These are phyloP conservation scores for Rhinichthys osculus DNA, from an alignment of 2,797 vertebrate genomes.

Conservation along the genomic window DNA sequence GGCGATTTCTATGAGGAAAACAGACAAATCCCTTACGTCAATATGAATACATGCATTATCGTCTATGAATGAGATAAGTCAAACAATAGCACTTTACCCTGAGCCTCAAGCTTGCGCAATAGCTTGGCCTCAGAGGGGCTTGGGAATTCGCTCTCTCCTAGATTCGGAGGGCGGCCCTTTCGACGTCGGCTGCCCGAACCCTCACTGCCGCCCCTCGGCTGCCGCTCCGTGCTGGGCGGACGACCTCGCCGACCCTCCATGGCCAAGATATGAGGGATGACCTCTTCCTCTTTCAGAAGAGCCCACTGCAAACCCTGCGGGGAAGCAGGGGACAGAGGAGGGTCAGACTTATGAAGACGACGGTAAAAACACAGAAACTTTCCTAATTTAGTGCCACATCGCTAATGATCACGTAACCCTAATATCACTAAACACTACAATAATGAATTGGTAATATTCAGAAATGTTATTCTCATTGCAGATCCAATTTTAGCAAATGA, in stretches of 20 bases:
- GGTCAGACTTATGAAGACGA: not conserved
- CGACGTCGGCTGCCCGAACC: conserved; percentile 81
- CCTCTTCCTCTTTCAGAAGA: conserved; percentile 94
- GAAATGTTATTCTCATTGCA: not conserved
- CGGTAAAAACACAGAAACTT: not conserved
- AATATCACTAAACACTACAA: not conserved
- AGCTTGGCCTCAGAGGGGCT: conserved; percentile 91
- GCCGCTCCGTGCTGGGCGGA: conserved; percentile 87
- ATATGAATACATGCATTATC: conserved; percentile 13
- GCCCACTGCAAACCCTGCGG: conserved; percentile 97
- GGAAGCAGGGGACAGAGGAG: conserved; percentile 3
- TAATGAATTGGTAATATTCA: not conserved
- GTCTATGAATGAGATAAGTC: conserved; percentile 11
- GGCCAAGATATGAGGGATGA: conserved; percentile 91
- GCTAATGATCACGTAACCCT: not conserved
- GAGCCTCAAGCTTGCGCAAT: conserved; percentile 94
- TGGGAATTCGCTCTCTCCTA: conserved; percentile 87
- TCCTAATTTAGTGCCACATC: not conserved
- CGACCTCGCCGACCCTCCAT: conserved; percentile 94
- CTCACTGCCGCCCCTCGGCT: conserved; percentile 79
- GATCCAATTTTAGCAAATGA: not conserved
- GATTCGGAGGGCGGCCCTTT: conserved; percentile 93
- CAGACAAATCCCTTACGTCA: not conserved
- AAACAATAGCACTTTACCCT: conserved; percentile 81
- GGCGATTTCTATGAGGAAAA: conserved; percentile 88